Conservation (phyloP, 92 coral and sea anemone species). For the Blastomussa wellsi region DNA sequence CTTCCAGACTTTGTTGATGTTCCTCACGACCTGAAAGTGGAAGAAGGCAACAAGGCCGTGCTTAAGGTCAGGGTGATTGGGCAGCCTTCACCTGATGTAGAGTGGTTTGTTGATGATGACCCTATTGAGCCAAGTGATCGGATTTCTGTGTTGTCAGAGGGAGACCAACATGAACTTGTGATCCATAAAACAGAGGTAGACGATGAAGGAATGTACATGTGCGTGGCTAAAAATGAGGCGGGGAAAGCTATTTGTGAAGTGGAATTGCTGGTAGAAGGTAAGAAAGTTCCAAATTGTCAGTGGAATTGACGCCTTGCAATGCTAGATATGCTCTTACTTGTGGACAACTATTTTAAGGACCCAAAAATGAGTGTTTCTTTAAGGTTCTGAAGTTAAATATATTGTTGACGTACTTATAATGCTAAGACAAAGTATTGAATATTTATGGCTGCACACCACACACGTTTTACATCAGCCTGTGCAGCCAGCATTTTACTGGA, state of each 20-base stretch:
- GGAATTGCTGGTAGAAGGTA: conserved; percentile 82
- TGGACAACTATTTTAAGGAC: too few relatives aligned
- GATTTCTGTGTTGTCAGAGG: conserved; percentile 50
- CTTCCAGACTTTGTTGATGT: conserved; percentile 44
- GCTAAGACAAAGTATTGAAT: not conserved
- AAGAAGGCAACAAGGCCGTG: conserved; percentile 74
- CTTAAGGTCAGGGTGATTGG: conserved; percentile 79
- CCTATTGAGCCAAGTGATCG: conserved; percentile 58
- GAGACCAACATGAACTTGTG: conserved; percentile 57
- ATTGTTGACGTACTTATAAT: not conserved
- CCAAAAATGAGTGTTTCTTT: not conserved
- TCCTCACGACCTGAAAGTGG: conserved; percentile 67
- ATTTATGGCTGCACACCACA: not conserved
- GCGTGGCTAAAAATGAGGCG: conserved; percentile 83
- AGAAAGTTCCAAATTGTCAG: not conserved
- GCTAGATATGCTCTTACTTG: too few relatives aligned
- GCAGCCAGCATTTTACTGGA: too few relatives aligned
- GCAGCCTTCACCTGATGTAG: conserved; percentile 69
- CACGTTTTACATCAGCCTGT: too few relatives aligned
- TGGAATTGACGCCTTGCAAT: too few relatives aligned
- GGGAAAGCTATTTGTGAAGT: conserved; percentile 80
- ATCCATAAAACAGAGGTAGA: conserved; percentile 60
- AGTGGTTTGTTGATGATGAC: conserved; percentile 89
- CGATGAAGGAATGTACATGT: conserved; percentile 91
- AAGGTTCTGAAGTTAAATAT: too few relatives aligned